A percentile compares a stretch with the other conserved stretches of the same genome.
phyloP scores from a whole-genome alignment of 2,113 vertebrate genomes.

The Gobio gobio region DNA sequence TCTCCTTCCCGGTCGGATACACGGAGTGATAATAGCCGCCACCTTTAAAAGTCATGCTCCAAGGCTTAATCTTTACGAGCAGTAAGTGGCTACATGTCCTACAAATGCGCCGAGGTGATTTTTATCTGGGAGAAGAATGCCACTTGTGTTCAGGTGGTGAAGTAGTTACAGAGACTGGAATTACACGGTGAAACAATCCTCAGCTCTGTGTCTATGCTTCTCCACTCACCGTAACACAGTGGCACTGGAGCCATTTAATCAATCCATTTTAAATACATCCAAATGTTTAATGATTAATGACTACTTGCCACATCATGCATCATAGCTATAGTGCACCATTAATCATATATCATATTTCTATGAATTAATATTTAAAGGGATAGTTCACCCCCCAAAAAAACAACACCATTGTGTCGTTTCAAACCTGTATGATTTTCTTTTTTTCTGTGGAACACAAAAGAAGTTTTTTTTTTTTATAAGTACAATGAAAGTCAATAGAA shows the following conservation, averaged over 20 bases:
- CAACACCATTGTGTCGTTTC: too few species aligned
- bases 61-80: constrained; percentile 48
- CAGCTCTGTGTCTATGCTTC: constrained; percentile 45
- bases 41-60: constrained; percentile 50
- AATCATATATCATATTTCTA: background rate
- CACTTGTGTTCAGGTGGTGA: constrained; percentile 52
- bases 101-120: constrained; percentile 55
- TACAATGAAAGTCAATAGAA: too few species aligned
- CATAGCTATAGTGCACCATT: constrained; percentile 1
- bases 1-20: constrained; percentile 17
- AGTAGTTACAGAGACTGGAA: constrained; percentile 40
- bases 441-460: background rate
- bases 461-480: background rate
- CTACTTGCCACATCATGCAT: background rate
- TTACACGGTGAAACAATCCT: constrained; percentile 52
- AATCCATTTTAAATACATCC: constrained; percentile 12
- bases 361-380: background rate
- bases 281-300: background rate
- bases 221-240: constrained; percentile 28
- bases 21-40: constrained; percentile 32
- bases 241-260: constrained; percentile 32
- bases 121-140: constrained; percentile 50
- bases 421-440: background rate
- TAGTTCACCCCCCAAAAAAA: too few species aligned
- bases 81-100: constrained; percentile 53